phyloP scores from a whole-genome alignment of 2,888 invertebrate genomes.

The Tinea pellionella region DNA sequence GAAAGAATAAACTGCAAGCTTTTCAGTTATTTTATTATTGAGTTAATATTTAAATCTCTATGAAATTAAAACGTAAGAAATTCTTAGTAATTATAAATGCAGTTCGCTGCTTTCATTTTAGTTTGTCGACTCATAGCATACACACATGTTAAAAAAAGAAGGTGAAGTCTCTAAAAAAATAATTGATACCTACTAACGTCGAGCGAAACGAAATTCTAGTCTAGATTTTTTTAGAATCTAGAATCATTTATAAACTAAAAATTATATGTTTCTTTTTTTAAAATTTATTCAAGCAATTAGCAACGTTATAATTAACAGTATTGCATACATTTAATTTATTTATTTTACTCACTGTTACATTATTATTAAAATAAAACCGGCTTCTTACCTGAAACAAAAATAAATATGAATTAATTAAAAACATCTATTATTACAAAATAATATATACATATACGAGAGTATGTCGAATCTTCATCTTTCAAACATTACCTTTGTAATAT shows the following conservation, averaged over 20 bases:
- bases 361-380: not conserved
- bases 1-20: not conserved
- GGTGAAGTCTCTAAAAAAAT: too few relatives aligned
- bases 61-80: too few relatives aligned
- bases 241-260: not conserved
- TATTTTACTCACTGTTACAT: too few relatives aligned
- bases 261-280: too few relatives aligned
- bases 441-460: too few relatives aligned
- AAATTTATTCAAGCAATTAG: too few relatives aligned
- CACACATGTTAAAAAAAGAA: not conserved
- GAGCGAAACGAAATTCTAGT: not conserved
- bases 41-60: not conserved
- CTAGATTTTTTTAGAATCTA: too few relatives aligned
- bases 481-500: too few relatives aligned
- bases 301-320: too few relatives aligned
- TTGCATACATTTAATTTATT: too few relatives aligned
- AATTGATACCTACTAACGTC: not conserved
- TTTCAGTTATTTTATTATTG: not conserved
- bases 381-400: slow-evolving; percentile 1
- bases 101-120: not conserved
- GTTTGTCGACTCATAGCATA: not conserved
- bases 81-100: not conserved
- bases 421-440: not conserved
- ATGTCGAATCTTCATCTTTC: too few relatives aligned
- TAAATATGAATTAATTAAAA: not conserved